A percentile compares a stretch with the other conserved stretches of the same genome.
phyloP scores from a whole-genome alignment of 1,140 invertebrate genomes.

The Chionoecetes opilio region DNA sequence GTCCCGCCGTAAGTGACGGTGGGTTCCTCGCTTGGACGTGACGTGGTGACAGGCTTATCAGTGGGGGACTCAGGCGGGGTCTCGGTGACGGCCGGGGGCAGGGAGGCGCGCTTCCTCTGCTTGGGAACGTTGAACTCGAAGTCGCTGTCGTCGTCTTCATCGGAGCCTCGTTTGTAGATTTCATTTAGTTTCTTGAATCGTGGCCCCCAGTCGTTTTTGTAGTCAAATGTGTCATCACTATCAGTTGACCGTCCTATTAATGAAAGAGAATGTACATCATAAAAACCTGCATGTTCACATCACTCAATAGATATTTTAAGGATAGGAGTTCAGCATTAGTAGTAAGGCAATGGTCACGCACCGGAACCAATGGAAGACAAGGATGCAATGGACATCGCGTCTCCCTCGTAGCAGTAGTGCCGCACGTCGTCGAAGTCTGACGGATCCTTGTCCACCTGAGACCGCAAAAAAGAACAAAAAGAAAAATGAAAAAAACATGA shows the following conservation, averaged over 20 bases:
- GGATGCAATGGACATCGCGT: conserved; percentile 83
- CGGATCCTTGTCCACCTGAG: conserved; percentile 75
- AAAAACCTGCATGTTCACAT: no score
- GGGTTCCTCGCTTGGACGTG: conserved; percentile 30
- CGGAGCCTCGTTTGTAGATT: conserved; percentile 69
- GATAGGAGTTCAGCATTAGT: neutral
- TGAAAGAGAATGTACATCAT: neutral
- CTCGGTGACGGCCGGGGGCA: conserved; percentile 15
- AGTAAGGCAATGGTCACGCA: conserved; percentile 10
- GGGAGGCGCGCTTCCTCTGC: conserved; percentile 47
- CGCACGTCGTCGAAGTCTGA: conserved; percentile 95
- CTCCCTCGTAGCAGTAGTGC: conserved; percentile 98
- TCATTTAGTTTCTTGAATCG: conserved; percentile 76
- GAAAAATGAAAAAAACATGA: conserved; percentile 35
- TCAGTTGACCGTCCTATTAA: conserved; percentile 63
- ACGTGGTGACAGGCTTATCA: neutral
- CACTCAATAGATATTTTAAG: neutral
- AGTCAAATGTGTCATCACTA: conserved; percentile 66
- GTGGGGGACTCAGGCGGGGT: conserved; percentile 31
- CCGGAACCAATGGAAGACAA: conserved; percentile 80
- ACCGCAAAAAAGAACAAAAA: neutral
- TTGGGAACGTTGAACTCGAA: conserved; percentile 76
- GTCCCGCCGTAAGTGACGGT: conserved; percentile 54
- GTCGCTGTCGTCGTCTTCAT: conserved; percentile 77
- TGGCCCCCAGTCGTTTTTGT: conserved; percentile 76